phyloP scores from a whole-genome alignment of 2,113 vertebrate species.

The Opisthocomus hoazin region DNA sequence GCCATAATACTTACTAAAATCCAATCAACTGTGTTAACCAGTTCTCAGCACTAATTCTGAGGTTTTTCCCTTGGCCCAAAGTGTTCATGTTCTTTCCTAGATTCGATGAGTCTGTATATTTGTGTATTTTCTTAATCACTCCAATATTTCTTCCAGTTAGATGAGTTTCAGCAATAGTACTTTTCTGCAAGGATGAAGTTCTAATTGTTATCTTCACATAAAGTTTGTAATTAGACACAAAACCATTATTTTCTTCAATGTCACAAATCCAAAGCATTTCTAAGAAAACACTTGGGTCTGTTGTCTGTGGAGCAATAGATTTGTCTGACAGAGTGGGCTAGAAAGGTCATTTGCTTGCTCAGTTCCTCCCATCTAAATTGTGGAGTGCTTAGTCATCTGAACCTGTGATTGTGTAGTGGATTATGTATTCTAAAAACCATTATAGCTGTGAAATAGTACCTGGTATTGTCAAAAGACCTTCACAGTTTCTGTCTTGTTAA shows the following conservation, averaged over 20 bases:
- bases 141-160: not conserved
- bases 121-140: not conserved
- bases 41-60: not conserved
- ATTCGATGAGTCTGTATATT: not conserved
- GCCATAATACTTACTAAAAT: not conserved
- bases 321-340: not conserved
- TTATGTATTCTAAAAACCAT: constrained; percentile 11
- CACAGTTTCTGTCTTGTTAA: not conserved
- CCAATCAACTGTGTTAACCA: not conserved
- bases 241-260: not conserved
- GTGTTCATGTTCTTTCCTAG: not conserved
- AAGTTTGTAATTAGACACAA: not conserved
- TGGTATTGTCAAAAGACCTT: not conserved
- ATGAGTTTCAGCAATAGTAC: not conserved
- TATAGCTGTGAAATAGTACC: not conserved
- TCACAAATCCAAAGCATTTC: not conserved
- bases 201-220: not conserved
- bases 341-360: not conserved
- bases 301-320: not conserved
- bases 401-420: not conserved
- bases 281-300: not conserved
- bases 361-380: not conserved
- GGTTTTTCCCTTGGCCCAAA: not conserved
- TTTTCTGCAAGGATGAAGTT: not conserved
- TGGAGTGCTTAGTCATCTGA: not conserved